Evolutionary conservation across 2,888 invertebrate species (phyloP), one percentile per base, ranked within the genome.

Genomic region (Acleris sparsana): DNA sequence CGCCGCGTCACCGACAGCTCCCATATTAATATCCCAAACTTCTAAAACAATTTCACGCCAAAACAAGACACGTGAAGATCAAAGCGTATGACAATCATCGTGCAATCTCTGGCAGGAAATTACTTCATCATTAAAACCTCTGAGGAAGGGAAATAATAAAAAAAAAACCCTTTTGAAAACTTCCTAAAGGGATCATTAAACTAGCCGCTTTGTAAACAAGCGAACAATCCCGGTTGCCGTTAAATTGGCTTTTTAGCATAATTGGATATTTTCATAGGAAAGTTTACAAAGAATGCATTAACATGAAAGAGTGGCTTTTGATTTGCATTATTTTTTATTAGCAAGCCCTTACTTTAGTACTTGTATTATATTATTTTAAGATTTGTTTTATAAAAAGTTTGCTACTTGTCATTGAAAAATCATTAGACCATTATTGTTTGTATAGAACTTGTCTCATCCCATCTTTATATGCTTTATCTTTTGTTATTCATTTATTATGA

Each of bases 71-170:
- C 62, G 55, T 51, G 49, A 53, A n/a, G 63, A 52, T 63, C 58
- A 58, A 63, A 58, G 58, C 7, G 29, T 18, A 13, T 33, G 58
- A 22, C 58, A 63, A 63, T 58, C 53, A 58, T 52, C 43, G 76
- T 73, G 76, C 85, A 83, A 86, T 89, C 86, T 80, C 77, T 75
- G 72, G 73, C 65, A 72, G 89, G 89, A 89, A 89, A 89, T 89
- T 87, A 85, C 82, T 83, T 82, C 80, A 53, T 71, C 76, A 77
- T 83, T 80, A 79, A 72, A 70, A 70, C 71, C 70, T 66, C 71
- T 74, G 71, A 70, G 69, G 71, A 61, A 58, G 69, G 76, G 75
- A 77, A 75, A 76, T 77, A 80, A 79, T 78, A 75, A 76, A 80
- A 80, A 80, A 80, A 79, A 80, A 75, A 70, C 69, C 64, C 69